Conservation (phyloP, 2,113 vertebrate species). For the Pygoscelis antarcticus region DNA sequence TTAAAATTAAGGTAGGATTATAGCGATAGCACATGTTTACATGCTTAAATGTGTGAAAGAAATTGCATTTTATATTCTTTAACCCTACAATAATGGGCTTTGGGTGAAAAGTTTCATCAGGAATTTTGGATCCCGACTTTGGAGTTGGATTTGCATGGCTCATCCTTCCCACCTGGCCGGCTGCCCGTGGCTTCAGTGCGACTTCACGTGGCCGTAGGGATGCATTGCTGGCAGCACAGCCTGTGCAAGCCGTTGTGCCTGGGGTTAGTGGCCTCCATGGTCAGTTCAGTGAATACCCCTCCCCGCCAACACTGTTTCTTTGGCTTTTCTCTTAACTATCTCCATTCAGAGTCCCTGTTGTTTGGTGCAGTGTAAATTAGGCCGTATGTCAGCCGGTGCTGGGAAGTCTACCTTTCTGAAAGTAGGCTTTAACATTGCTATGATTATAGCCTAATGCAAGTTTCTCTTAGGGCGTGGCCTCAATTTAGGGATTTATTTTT, state of each 20-base stretch:
- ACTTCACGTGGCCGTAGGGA: background rate
- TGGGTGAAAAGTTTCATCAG: background rate
- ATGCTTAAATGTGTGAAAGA: background rate
- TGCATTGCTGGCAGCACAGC: background rate
- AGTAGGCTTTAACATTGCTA: constrained; percentile 23
- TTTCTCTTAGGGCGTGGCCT: constrained; percentile 37
- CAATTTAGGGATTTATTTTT: constrained; percentile 54
- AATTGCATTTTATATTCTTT: background rate
- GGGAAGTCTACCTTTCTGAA: constrained; percentile 16
- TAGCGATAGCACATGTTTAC: background rate
- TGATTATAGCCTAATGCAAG: constrained; percentile 6
- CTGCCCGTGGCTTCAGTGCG: background rate
- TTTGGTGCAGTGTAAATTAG: background rate
- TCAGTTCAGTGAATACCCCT: background rate
- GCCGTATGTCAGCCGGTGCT: background rate
- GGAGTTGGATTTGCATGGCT: background rate
- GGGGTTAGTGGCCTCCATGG: background rate
- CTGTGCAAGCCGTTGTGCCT: background rate
- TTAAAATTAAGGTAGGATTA: background rate
- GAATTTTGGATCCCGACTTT: background rate
- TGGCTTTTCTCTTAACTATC: background rate
- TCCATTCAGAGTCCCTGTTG: background rate
- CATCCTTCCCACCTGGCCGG: background rate
- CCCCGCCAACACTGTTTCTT: background rate
- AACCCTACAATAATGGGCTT: background rate